Percentiles rank a stretch among this genome's conserved stretches.
Conservation (phyloP, 2,113 vertebrate genomes). For the Mustela lutreola region DNA sequence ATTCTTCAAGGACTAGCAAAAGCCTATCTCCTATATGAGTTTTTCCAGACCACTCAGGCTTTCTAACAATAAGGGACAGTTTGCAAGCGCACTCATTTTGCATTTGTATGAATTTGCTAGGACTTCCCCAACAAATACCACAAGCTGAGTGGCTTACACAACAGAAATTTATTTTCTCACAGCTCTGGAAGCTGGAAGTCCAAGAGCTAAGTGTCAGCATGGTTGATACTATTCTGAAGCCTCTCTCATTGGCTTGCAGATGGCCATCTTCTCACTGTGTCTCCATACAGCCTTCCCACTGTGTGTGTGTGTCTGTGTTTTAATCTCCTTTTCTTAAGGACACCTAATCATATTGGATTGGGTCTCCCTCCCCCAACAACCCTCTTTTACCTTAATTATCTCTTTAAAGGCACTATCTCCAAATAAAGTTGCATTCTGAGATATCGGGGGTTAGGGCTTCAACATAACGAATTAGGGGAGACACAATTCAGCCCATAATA, state of each 20-base stretch:
- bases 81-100: not conserved
- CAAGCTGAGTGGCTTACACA: not conserved
- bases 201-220: not conserved
- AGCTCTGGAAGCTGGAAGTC: not conserved
- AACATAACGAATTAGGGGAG: not conserved
- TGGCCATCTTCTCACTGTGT: not conserved
- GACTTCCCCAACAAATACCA: not conserved
- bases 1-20: not conserved
- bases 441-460: not conserved
- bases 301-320: not conserved
- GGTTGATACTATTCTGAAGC: not conserved
- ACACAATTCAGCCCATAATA: not conserved
- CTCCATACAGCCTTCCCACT: not conserved
- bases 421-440: not conserved
- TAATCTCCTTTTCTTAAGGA: not conserved
- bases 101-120: not conserved
- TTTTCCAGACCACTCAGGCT: not conserved
- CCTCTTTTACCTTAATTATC: not conserved
- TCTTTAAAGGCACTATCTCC: not conserved
- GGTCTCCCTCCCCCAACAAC: rapidly evolving
- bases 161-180: not conserved
- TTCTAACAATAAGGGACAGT: not conserved
- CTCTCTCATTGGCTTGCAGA: not conserved
- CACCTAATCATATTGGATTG: not conserved
- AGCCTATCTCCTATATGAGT: not conserved